Evolutionary conservation across 2,888 invertebrate genomes (phyloP), one percentile per base, ranked within the genome.

Genomic region (Rhamnusium bicolor): DNA sequence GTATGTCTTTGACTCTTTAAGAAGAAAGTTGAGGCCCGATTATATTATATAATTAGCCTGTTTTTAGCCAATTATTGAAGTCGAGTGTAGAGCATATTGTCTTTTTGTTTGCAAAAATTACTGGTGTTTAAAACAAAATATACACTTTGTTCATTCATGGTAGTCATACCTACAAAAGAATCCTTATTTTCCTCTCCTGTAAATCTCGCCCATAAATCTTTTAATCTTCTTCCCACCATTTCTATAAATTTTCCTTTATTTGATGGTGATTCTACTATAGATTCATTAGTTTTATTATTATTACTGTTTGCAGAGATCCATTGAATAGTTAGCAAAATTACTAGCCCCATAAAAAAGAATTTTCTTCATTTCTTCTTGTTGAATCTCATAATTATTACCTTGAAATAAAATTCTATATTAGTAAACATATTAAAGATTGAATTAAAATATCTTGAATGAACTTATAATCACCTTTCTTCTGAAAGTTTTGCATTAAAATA

Each of bases 351-450:
- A 4, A 60, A 49, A n/a, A 46, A 63, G 65, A 69, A 47, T 47
- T 7, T 51, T 54, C 74, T 66, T 74, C 74, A 74, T 74, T 65
- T 71, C 71, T 69, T 27, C 32, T 19, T 40, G 14, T 67, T 14
- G 21, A 27, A 54, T 72, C 6, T 47, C 68, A 72, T 72, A 53
- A 63, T 63, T 40, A n/a, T 46, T 62, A 46, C 10, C 24, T 54
- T 24, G 54, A 63, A 29, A 24, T 61, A 46, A 56, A 62, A 51
- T 4, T 40, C 12, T 40, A 0, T 0, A 14, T 40, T 32, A 32
- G 10, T 10, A 32, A 32, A 32, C n/a, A n/a, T n/a, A n/a, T n/a
- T n/a, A n/a, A n/a, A n/a, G n/a, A n/a, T n/a, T n/a, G n/a, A n/a
- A n/a, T n/a, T n/a, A n/a, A n/a, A n/a, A n/a, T n/a, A n/a, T n/a